A percentile compares a stretch with the other conserved stretches of the same genome.
Evolutionary conservation across 1,140 invertebrate genomes (phyloP).

Genomic region (Drosophila lowei): DNA sequence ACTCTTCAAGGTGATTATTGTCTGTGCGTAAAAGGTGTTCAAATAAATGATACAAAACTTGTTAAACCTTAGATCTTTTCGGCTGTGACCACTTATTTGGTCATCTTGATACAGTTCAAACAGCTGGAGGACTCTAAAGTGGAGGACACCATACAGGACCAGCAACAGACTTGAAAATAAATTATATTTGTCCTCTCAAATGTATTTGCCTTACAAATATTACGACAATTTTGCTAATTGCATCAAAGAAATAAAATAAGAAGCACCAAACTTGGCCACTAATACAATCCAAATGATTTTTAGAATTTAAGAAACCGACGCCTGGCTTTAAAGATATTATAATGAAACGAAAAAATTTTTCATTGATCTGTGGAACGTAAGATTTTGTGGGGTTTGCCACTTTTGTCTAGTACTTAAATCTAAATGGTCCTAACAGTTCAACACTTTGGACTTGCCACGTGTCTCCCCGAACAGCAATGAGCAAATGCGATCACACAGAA

Average conservation of each 20-base stretch:
- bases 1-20: conserved; percentile 67
- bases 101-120: conserved; percentile 81
- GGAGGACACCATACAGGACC: conserved; percentile 47
- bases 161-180: conserved; percentile 7
- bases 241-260: conserved; percentile 22
- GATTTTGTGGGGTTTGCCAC: conserved; percentile 6
- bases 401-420: conserved; percentile 21
- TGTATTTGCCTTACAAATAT: conserved; percentile 62
- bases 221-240: conserved; percentile 67
- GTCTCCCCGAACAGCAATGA: conserved; percentile 92
- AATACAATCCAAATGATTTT: conserved; percentile 38
- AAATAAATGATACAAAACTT: background rate
- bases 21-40: background rate
- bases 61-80: conserved; percentile 72
- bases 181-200: conserved; percentile 45
- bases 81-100: conserved; percentile 78
- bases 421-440: conserved; percentile 58
- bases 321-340: conserved; percentile 9
- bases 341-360: conserved; percentile 2
- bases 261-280: conserved; percentile 15
- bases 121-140: conserved; percentile 77
- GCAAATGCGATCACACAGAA: conserved; percentile 92
- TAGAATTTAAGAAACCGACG: conserved; percentile 59
- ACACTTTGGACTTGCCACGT: conserved; percentile 71
- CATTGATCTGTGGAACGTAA: conserved; percentile 24